Percentiles rank a stretch among this genome's conserved stretches.
phyloP scores from a whole-genome alignment of 2,888 invertebrate genomes.

The Synanthedon tipuliformis region DNA sequence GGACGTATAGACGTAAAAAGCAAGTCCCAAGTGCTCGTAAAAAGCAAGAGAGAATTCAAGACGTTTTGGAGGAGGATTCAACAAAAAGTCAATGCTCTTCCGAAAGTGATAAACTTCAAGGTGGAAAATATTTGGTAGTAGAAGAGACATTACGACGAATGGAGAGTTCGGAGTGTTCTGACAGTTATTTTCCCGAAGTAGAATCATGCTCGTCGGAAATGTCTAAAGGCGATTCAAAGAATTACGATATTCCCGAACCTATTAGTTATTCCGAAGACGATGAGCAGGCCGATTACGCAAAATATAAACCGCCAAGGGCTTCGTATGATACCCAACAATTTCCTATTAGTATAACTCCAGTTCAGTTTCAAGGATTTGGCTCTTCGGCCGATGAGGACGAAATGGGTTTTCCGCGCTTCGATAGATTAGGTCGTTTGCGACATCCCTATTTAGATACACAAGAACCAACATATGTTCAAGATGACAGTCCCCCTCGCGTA shows the following conservation, averaged over 20 bases:
- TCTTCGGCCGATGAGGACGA: slow-evolving; percentile 75
- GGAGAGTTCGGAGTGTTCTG: slow-evolving; percentile 75
- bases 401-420: slow-evolving; percentile 75
- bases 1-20: slow-evolving; percentile 76
- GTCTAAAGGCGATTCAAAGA: slow-evolving; percentile 65
- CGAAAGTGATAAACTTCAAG: slow-evolving; percentile 57
- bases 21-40: slow-evolving; percentile 71
- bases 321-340: slow-evolving; percentile 55
- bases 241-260: slow-evolving; percentile 44
- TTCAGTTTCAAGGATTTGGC: slow-evolving; percentile 72
- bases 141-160: slow-evolving; percentile 63
- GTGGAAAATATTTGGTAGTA: slow-evolving; percentile 43
- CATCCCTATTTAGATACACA: slow-evolving; percentile 65
- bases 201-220: slow-evolving; percentile 73
- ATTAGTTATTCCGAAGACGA: slow-evolving; percentile 70
- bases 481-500: slow-evolving; percentile 56
- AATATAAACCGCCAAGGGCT: slow-evolving; percentile 37
- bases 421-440: slow-evolving; percentile 68
- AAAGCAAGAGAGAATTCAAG: slow-evolving; percentile 68
- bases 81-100: slow-evolving; percentile 65
- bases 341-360: slow-evolving; percentile 57
- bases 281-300: slow-evolving; percentile 59
- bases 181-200: slow-evolving; percentile 76
- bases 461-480: slow-evolving; percentile 57
- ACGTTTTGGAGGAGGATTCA: slow-evolving; percentile 64